Evolutionary conservation across 2,888 invertebrate species (phyloP), one percentile per base, ranked within the genome.

Genomic region (Cyclophora albipunctata): DNA sequence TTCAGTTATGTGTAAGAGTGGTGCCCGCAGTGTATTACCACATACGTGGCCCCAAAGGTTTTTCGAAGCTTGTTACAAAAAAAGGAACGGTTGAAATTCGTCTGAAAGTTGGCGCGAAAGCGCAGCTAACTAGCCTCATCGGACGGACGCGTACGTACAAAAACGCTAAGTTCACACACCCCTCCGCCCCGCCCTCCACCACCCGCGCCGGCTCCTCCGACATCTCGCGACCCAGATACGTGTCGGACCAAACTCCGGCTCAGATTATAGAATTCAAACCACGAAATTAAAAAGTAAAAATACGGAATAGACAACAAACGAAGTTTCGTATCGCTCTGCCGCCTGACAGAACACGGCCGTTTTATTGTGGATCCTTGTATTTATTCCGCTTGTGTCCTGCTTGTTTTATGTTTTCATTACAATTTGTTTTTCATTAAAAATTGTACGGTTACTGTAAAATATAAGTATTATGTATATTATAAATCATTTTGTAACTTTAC

Each of bases 81-180:
- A 63, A 62, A 61, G 59, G 53, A 59, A 62, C 55, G 61, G 64
- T 62, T 57, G 60, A 66, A 68, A 66, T 67, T 69, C 62, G 60
- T 56, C 64, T 70, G 60, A 60, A 67, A 69, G 70, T 67, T 66
- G 68, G 73, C 68, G 71, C 63, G 73, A 69, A 66, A 73, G 72
- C 73, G 69, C 65, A 69, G 72, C 69, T 66, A 71, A 69, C 65
- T 66, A 66, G 66, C 67, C 64, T 63, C 67, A 69, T 72, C 77
- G 79, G 76, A 75, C 74, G 72, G 77, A 78, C 78, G 81, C 79
- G 76, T 69, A 62, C 67, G 67, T 64, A 81, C 78, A 84, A 84
- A 84, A 82, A 79, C 77, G 75, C 63, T 59, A 71, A 70, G 72
- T 72, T 73, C 61, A 63, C 69, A 62, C 74, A 64, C 69, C 64